These are phyloP conservation scores for Coelopa frigida DNA, from an alignment of 1,140 invertebrate species.

Conservation along the genomic window DNA sequence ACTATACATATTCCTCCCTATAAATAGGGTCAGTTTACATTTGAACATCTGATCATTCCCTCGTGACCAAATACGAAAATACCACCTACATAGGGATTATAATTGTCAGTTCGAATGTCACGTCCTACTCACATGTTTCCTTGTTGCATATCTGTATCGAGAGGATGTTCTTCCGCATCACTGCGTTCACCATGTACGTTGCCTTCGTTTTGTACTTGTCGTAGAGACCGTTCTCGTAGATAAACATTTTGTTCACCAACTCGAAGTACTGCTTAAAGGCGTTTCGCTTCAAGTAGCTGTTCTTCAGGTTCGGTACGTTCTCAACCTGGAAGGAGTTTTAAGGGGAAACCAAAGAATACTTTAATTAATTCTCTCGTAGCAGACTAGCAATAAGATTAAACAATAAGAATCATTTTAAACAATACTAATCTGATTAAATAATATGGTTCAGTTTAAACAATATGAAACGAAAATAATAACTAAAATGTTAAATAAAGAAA, in stretches of 20 bases:
- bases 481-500: no score
- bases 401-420: no score
- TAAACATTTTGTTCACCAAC: slow-evolving; percentile 65
- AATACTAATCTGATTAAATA: no score
- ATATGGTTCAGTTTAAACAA: no score
- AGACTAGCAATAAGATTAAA: no score
- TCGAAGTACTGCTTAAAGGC: slow-evolving; percentile 68
- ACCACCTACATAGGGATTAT: neutral
- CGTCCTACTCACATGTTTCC: slow-evolving; percentile 19
- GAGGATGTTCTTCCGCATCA: slow-evolving; percentile 61
- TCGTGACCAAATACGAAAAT: no score
- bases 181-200: slow-evolving; percentile 49
- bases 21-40: no score
- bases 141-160: slow-evolving; percentile 46
- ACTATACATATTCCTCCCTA: no score
- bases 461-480: no score
- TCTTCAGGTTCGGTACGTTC: slow-evolving; percentile 55
- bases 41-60: no score
- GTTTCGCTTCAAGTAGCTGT: slow-evolving; percentile 63
- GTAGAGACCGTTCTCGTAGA: slow-evolving; percentile 65
- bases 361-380: no score
- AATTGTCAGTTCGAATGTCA: neutral
- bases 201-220: slow-evolving; percentile 56
- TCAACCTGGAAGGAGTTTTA: slow-evolving; percentile 43
- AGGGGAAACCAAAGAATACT: slow-evolving; percentile 8